These are phyloP conservation scores for Mugil cephalus DNA, from an alignment of 2,113 vertebrate species.

Conservation along the genomic window DNA sequence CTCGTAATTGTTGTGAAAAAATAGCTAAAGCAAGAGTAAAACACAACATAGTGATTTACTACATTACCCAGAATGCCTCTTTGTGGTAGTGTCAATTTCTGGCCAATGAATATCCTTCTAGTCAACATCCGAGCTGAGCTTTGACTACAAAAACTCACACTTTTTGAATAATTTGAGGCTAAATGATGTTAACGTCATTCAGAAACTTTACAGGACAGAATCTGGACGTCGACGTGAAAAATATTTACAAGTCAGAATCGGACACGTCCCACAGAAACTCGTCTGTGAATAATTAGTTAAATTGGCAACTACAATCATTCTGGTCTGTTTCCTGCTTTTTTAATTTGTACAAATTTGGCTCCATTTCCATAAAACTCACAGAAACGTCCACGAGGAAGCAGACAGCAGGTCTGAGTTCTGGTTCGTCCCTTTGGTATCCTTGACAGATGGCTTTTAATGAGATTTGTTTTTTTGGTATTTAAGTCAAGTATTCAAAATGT, in stretches of 20 bases:
- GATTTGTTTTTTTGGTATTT: constrained; percentile 8
- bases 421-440: constrained; percentile 62
- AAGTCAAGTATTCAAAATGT: constrained; percentile 24
- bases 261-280: too few species aligned
- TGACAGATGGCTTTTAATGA: constrained; percentile 21
- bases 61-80: constrained; percentile 40
- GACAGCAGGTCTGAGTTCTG: neutral
- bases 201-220: too few species aligned
- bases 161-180: too few species aligned
- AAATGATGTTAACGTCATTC: too few species aligned
- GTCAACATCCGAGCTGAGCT: neutral
- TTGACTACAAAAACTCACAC: too few species aligned
- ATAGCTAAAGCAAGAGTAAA: neutral
- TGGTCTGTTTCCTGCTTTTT: constrained; percentile 1
- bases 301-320: neutral
- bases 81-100: neutral
- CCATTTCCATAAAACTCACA: neutral
- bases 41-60: constrained; percentile 11
- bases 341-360: neutral
- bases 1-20: neutral
- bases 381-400: neutral
- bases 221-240: neutral
- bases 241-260: neutral
- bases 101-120: neutral
- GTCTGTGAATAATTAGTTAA: neutral